Evolutionary conservation across 2,888 invertebrate species (phyloP).

Genomic region (Nemurella pictetii): DNA sequence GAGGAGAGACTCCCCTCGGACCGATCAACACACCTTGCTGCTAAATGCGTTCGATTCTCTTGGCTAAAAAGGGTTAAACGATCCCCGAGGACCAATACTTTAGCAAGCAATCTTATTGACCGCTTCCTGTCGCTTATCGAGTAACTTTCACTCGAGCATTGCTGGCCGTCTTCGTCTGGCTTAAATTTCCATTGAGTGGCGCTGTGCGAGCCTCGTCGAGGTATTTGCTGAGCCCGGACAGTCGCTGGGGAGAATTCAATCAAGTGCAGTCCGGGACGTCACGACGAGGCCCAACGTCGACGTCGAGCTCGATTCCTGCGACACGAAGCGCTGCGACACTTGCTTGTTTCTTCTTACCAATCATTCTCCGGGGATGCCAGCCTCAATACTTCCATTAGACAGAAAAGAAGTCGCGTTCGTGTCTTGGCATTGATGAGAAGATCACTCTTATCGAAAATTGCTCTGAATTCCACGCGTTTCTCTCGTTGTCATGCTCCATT

Average conservation of each 20-base stretch:
- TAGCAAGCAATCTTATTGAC: background rate
- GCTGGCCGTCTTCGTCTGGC: too few relatives aligned
- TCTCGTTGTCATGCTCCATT: background rate
- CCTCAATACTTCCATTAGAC: too few relatives aligned
- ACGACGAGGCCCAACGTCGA: too few relatives aligned
- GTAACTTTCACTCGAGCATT: background rate
- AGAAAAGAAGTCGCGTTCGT: background rate
- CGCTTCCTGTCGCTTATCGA: too few relatives aligned
- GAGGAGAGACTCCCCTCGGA: background rate
- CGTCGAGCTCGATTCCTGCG: too few relatives aligned
- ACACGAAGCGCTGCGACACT: too few relatives aligned
- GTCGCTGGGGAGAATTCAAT: background rate
- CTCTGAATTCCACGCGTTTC: background rate
- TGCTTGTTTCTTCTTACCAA: too few relatives aligned
- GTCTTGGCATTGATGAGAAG: background rate
- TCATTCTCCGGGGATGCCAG: background rate
- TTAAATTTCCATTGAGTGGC: background rate
- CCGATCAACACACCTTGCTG: background rate
- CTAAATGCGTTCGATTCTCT: background rate
- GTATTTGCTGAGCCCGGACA: background rate
- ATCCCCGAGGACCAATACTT: background rate
- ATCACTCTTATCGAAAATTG: background rate
- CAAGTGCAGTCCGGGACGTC: too few relatives aligned
- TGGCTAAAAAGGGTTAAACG: background rate
- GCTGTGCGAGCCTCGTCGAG: background rate